Percentiles rank a stretch among this genome's conserved stretches.
Evolutionary conservation across 2,888 invertebrate species (phyloP).

Genomic region (Eugnorisma glareosa): DNA sequence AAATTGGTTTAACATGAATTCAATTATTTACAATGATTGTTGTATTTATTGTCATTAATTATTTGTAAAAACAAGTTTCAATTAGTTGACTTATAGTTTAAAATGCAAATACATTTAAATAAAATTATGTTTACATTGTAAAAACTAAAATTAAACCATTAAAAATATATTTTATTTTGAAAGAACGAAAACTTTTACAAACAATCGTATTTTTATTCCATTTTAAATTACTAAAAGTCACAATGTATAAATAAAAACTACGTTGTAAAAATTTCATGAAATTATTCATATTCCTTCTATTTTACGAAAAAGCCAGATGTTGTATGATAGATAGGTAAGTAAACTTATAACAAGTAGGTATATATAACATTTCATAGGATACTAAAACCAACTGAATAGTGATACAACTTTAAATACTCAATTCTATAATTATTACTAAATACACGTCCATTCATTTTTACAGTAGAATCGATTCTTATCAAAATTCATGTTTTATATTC

Average conservation of each 20-base stretch:
- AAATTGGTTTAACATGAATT: conserved; percentile 80
- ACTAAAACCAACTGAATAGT: conserved; percentile 42
- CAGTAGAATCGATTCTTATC: conserved; percentile 74
- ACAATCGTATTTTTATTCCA: background rate
- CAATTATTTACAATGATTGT: conserved; percentile 84
- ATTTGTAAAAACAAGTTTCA: conserved; percentile 51
- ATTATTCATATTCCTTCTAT: background rate
- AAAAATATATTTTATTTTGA: no score
- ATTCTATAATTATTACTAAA: conserved; percentile 53
- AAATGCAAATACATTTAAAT: conserved; percentile 38
- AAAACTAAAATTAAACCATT: background rate
- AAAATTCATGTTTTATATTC: conserved; percentile 75
- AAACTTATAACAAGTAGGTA: conserved; percentile 2
- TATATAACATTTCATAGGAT: background rate
- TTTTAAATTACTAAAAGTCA: background rate
- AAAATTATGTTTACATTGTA: conserved; percentile 34
- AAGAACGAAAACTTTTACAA: background rate
- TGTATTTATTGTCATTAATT: conserved; percentile 84
- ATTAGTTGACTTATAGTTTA: conserved; percentile 40
- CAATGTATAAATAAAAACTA: background rate
- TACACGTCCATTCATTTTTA: conserved; percentile 66
- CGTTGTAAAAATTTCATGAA: conserved; percentile 14
- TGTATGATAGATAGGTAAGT: background rate
- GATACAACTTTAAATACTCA: conserved; percentile 44
- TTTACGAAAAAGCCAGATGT: background rate